Conservation (phyloP, 2,797 vertebrate species). For the Synaphobranchus kaupii region DNA sequence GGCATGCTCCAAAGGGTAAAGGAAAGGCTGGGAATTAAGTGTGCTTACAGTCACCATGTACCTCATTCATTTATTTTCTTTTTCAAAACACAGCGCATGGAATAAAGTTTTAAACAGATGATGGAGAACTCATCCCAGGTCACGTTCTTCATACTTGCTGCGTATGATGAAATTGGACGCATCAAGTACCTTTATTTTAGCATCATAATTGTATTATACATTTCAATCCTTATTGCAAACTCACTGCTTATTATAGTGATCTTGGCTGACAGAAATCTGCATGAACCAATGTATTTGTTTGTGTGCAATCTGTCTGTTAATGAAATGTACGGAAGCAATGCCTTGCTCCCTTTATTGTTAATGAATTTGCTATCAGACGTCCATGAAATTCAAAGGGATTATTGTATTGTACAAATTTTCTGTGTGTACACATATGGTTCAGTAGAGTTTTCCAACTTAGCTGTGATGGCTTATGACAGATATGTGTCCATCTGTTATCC, state of each 20-base stretch:
- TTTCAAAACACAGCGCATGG: background rate
- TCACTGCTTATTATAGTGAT: conserved; percentile 27
- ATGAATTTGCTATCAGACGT: conserved; percentile 38
- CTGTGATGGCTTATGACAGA: conserved; percentile 68
- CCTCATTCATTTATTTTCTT: background rate
- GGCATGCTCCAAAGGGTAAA: background rate
- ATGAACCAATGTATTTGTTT: conserved; percentile 38
- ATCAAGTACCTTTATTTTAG: conserved; percentile 27
- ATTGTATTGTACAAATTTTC: conserved; percentile 58
- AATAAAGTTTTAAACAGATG: background rate
- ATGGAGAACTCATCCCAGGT: conserved; percentile 28
- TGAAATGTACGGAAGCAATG: conserved; percentile 37
- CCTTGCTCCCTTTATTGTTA: conserved; percentile 23
- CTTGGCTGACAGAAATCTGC: conserved; percentile 24
- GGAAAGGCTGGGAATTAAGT: background rate
- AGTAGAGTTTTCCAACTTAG: conserved; percentile 59
- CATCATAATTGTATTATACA: conserved; percentile 15
- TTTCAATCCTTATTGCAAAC: conserved; percentile 21
- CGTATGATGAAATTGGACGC: conserved; percentile 17
- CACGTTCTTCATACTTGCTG: conserved; percentile 13
- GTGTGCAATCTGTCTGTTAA: conserved; percentile 36
- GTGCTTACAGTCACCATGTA: background rate
- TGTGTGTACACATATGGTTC: conserved; percentile 56
- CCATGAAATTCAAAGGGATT: conserved; percentile 30
- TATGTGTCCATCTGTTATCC: conserved; percentile 66